Evolutionary conservation across 2,113 vertebrate genomes (phyloP).

Genomic region (Alligator mississippiensis): DNA sequence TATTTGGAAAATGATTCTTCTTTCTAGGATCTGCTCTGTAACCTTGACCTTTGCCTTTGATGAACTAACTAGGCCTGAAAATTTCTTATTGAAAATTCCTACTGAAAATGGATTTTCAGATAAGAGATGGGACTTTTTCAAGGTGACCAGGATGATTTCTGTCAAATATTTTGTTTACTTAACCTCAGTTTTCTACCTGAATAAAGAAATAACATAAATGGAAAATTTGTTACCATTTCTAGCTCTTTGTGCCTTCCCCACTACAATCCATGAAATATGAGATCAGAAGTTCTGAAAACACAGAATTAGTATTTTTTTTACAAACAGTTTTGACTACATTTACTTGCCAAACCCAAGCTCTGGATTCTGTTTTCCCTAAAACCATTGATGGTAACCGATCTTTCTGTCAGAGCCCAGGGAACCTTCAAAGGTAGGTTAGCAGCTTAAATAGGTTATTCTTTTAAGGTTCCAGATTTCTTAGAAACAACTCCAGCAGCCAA

Average conservation of each 20-base stretch:
- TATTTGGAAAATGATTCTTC: neutral
- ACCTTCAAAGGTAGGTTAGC: neutral
- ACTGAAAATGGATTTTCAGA: neutral
- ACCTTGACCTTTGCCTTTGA: too few species aligned
- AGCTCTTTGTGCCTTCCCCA: neutral
- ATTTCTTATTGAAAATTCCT: neutral
- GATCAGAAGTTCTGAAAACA: neutral
- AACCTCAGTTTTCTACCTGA: neutral
- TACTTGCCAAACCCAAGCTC: slow-evolving; percentile 1
- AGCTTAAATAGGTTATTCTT: neutral
- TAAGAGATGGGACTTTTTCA: neutral
- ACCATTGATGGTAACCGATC: slow-evolving; percentile 1
- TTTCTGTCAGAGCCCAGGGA: neutral
- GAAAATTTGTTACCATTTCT: neutral
- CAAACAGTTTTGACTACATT: neutral
- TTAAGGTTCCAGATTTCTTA: neutral
- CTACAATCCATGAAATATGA: neutral
- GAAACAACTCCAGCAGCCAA: fast-evolving
- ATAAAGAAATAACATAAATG: neutral
- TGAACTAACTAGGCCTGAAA: neutral
- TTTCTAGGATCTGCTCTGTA: too few species aligned
- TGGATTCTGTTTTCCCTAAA: neutral
- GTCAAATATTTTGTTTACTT: neutral
- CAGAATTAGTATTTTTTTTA: neutral
- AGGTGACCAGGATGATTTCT: neutral